phyloP scores from a whole-genome alignment of 2,113 vertebrate genomes.

The Willisornis vidua region DNA sequence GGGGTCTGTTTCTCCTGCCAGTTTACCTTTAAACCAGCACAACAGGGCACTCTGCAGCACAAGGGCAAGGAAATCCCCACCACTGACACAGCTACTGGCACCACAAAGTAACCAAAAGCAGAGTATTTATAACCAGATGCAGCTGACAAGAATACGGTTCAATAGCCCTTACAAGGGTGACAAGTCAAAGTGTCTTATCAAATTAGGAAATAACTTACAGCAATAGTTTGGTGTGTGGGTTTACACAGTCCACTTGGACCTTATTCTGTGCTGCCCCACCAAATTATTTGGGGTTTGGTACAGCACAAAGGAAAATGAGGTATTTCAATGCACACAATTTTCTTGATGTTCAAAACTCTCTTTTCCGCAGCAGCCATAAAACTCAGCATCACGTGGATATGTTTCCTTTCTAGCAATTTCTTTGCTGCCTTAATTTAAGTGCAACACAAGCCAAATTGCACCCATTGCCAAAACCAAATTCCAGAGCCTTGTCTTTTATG shows the following conservation, averaged over 20 bases:
- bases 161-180: rapidly evolving
- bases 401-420: neutral
- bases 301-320: neutral
- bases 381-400: neutral
- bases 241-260: neutral
- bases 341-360: neutral
- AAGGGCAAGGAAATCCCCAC: neutral
- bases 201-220: neutral
- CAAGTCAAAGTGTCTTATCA: neutral
- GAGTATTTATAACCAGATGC: neutral
- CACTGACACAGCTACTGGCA: neutral
- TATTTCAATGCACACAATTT: neutral
- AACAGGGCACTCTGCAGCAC: neutral
- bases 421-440: neutral
- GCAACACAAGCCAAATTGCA: neutral
- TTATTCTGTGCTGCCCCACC: neutral
- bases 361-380: neutral
- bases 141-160: neutral
- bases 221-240: rapidly evolving
- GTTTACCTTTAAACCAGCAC: too few species aligned
- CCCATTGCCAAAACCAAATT: neutral
- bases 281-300: neutral
- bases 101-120: neutral
- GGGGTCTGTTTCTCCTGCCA: too few species aligned
- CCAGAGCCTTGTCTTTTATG: neutral